Evolutionary conservation across 2,888 invertebrate genomes (phyloP), one percentile per base, ranked within the genome.

Genomic region (Meliscaeva auricollis): DNA sequence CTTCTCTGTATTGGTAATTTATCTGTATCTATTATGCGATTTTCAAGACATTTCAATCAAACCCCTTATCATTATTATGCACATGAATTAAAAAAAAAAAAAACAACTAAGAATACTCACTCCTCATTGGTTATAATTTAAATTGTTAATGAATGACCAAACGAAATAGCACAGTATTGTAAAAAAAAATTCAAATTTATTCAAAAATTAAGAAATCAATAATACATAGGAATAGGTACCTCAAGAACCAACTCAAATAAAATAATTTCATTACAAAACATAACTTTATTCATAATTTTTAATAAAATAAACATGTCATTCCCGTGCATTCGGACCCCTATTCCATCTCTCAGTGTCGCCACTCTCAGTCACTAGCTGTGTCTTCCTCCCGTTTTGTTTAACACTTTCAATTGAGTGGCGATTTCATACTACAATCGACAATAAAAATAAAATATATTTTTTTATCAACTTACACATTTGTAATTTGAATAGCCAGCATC

Each of bases 351-450:
- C 32, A 35, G 35, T 66, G 11, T 30, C 30, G 3, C 3, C 38
- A 9, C 38, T 26, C 0, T 35, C 22, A 52, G 26, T 48, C 35
- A 20, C 20, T n/a, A 50, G 17, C 54, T 58, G 50, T 64, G 20
- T 30, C 26, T 30, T 30, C 38, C 41, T 50, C 46, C 20, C 52
- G 60, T 68, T n/a, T n/a, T 72, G 72, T 52, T 79, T 69, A 70
- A 80, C 80, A 80, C 74, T 80, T 74, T 74, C 74, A 80, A 75
- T 80, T 75, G 62, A 62, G 74, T 74, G 32, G 66, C 52, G 66
- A 79, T 62, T 74, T 54, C 20, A 15, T 54, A 35, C 79, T 44
- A 72, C 79, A 76, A 76, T 75, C 2, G 69, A 76, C 35, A 58
- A 35, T 38, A 11, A 35, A 32, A 35, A 17, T 3, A 68, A 32